Evolutionary conservation across 2,113 vertebrate genomes (phyloP).

Genomic region (Silurus meridionalis): DNA sequence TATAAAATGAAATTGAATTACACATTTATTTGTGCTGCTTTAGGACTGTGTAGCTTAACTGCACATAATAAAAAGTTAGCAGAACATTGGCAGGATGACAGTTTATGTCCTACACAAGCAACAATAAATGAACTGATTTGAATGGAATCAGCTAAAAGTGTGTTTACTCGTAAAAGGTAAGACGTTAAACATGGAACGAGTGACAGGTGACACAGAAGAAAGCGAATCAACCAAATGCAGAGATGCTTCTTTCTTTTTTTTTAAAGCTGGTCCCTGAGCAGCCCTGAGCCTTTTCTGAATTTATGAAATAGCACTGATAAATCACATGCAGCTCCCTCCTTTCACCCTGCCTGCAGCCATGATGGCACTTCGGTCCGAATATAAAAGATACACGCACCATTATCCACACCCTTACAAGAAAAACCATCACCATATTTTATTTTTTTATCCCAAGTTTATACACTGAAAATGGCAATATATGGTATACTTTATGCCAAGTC

Average conservation of each 20-base stretch:
- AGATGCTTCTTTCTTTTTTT: neutral
- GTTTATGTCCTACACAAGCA: neutral
- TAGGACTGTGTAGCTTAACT: neutral
- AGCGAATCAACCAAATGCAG: neutral
- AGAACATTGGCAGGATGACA: neutral
- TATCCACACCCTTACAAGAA: neutral
- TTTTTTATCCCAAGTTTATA: neutral
- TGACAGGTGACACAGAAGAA: neutral
- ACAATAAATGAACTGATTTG: neutral
- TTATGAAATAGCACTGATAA: conserved; percentile 27
- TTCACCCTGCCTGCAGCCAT: neutral
- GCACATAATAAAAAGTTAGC: neutral
- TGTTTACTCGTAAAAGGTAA: neutral
- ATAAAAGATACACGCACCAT: neutral
- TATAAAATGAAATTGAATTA: neutral
- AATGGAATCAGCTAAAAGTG: neutral
- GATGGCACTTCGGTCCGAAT: conserved; percentile 7
- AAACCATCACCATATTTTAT: neutral
- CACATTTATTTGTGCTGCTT: neutral
- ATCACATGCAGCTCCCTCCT: neutral
- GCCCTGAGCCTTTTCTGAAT: neutral
- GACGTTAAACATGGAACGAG: neutral
- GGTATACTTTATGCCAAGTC: neutral
- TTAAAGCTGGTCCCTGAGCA: neutral
- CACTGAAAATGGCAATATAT: neutral